Percentiles rank a stretch among this genome's conserved stretches.
Evolutionary conservation across 2,797 vertebrate species (phyloP).

Genomic region (Malurus splendens): DNA sequence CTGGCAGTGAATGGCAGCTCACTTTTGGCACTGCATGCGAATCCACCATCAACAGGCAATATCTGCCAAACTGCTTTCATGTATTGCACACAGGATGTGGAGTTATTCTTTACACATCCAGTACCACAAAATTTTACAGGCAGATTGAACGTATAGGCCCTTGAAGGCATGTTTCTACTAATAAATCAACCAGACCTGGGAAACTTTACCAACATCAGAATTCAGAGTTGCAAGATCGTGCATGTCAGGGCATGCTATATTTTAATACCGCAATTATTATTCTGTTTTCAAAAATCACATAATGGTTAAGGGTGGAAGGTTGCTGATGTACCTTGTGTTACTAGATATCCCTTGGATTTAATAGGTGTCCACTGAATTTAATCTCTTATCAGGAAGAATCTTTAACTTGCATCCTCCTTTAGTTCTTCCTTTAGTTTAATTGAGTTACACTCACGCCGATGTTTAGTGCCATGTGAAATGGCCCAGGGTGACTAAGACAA

Average conservation of each 20-base stretch:
- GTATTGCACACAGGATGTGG: background rate
- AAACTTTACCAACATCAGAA: background rate
- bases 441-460: background rate
- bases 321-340: background rate
- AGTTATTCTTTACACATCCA: background rate
- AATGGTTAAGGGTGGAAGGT: background rate
- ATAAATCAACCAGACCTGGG: background rate
- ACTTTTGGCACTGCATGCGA: background rate
- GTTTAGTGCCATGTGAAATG: background rate
- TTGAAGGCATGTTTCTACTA: background rate
- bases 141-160: background rate
- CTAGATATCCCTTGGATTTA: background rate
- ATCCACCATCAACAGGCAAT: background rate
- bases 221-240: background rate
- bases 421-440: background rate
- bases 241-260: background rate
- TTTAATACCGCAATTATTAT: background rate
- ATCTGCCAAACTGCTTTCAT: fast-evolving
- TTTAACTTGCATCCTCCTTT: background rate
- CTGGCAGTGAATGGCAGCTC: background rate
- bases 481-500: background rate
- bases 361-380: background rate
- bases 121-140: background rate
- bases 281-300: background rate
- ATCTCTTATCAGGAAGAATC: background rate